These are phyloP conservation scores for Corynorhinus townsendii DNA, from an alignment of 2,113 vertebrate genomes.

Conservation along the genomic window DNA sequence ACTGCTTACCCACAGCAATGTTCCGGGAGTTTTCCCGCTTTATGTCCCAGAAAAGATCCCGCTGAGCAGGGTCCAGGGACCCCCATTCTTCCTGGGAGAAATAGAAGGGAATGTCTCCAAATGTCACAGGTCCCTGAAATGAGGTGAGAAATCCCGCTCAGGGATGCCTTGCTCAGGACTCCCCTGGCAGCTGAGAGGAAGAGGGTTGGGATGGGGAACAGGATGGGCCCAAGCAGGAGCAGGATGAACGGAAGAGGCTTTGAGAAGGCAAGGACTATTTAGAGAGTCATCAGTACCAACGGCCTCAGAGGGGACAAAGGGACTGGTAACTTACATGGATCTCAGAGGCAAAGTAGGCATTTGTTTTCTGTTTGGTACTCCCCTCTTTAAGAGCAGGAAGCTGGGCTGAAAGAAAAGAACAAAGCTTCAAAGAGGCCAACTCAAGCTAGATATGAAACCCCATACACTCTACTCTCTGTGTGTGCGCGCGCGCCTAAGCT, in stretches of 20 bases:
- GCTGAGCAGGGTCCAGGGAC: conserved; percentile 62
- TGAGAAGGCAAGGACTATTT: not conserved
- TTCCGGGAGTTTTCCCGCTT: conserved; percentile 63
- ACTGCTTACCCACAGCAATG: conserved; percentile 35
- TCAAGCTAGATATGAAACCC: not conserved
- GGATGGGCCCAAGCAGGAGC: not conserved
- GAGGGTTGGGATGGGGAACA: not conserved
- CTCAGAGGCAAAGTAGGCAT: not conserved
- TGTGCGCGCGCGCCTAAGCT: not conserved
- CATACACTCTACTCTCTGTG: too few species aligned
- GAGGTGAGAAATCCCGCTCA: not conserved
- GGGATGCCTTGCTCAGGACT: not conserved
- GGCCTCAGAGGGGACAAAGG: not conserved
- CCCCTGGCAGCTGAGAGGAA: not conserved
- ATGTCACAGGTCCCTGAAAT: conserved; percentile 44
- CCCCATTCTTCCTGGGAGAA: conserved; percentile 72
- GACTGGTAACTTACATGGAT: conserved; percentile 50
- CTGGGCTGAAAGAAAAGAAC: conserved; percentile 42
- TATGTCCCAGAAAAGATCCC: conserved; percentile 71
- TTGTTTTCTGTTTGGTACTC: not conserved
- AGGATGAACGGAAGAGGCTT: not conserved
- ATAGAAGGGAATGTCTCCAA: conserved; percentile 70
- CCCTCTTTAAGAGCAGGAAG: conserved; percentile 40
- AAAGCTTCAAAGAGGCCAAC: conserved; percentile 13
- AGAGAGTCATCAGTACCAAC: not conserved